Percentiles rank a stretch among this genome's conserved stretches.
These are phyloP conservation scores for Aromia moschata DNA, from an alignment of 2,888 invertebrate genomes.

Conservation along the genomic window DNA sequence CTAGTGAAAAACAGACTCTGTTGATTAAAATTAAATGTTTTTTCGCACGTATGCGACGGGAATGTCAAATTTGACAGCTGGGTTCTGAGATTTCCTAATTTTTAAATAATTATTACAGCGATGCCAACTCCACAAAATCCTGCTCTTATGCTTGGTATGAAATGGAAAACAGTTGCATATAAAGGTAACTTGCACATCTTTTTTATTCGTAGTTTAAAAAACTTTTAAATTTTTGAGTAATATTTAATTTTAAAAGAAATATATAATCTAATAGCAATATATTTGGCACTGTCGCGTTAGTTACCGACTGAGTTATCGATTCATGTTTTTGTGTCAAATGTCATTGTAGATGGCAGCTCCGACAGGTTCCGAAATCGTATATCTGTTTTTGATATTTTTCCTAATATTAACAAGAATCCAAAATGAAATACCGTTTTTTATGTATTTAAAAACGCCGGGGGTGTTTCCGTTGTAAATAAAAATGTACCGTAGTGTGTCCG, in stretches of 20 bases:
- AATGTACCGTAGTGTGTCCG: conserved; percentile 12
- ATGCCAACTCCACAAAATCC: neutral
- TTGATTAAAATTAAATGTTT: no score
- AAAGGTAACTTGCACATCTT: no score
- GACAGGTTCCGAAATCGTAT: conserved; percentile 26
- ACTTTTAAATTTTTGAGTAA: no score
- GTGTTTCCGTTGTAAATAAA: conserved; percentile 8
- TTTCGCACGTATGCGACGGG: conserved; percentile 1
- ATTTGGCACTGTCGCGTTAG: conserved; percentile 19
- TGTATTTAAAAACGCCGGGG: conserved; percentile 2
- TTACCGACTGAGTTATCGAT: conserved; percentile 30
- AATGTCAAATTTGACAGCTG: conserved; percentile 9
- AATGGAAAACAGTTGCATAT: no score
- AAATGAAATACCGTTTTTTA: conserved; percentile 23
- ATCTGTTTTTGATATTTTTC: conserved; percentile 36
- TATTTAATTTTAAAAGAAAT: no score
- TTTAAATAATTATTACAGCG: conserved; percentile 1
- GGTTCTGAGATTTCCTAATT: neutral
- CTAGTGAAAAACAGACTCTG: neutral
- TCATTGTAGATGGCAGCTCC: conserved; percentile 49
- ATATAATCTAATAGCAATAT: no score
- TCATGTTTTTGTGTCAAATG: conserved; percentile 42
- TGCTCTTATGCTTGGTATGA: no score
- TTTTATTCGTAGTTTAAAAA: no score
- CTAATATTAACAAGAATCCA: conserved; percentile 13